phyloP scores from a whole-genome alignment of 2,113 vertebrate species.

The Channa maculata region DNA sequence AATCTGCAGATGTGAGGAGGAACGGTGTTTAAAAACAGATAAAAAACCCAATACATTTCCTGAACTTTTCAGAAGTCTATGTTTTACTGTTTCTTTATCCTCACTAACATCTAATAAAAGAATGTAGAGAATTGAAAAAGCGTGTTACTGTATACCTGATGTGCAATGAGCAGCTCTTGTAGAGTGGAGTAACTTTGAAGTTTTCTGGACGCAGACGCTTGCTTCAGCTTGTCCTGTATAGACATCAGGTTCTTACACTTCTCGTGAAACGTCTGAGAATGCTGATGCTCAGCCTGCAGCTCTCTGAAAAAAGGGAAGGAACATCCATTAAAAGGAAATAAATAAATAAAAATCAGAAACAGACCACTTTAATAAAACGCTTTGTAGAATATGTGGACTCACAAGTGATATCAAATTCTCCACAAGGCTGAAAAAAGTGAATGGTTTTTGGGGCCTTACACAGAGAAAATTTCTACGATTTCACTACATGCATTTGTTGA shows the following conservation, averaged over 20 bases:
- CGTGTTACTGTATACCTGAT: slow-evolving; percentile 83
- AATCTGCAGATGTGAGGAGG: background rate
- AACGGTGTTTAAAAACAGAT: background rate
- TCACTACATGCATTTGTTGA: background rate
- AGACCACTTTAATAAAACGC: background rate
- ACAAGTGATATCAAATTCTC: too few species aligned
- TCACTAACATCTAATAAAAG: background rate
- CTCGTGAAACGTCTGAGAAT: slow-evolving; percentile 82
- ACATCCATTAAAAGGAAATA: too few species aligned
- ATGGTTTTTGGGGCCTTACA: too few species aligned
- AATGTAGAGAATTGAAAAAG: background rate
- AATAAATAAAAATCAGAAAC: too few species aligned
- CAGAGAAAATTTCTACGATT: too few species aligned
- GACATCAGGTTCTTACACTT: slow-evolving; percentile 84
- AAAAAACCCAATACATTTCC: too few species aligned
- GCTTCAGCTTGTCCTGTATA: slow-evolving; percentile 85
- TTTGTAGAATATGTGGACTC: too few species aligned
- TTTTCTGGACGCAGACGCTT: slow-evolving; percentile 58
- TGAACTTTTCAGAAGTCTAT: too few species aligned
- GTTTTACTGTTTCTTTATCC: too few species aligned
- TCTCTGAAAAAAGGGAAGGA: slow-evolving; percentile 46
- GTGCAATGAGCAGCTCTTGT: slow-evolving; percentile 83
- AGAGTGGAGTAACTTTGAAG: slow-evolving; percentile 76
- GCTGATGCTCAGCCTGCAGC: slow-evolving; percentile 77
- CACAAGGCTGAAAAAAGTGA: too few species aligned